These are phyloP conservation scores for Piaya cayana DNA, from an alignment of 2,113 vertebrate species.

Conservation along the genomic window DNA sequence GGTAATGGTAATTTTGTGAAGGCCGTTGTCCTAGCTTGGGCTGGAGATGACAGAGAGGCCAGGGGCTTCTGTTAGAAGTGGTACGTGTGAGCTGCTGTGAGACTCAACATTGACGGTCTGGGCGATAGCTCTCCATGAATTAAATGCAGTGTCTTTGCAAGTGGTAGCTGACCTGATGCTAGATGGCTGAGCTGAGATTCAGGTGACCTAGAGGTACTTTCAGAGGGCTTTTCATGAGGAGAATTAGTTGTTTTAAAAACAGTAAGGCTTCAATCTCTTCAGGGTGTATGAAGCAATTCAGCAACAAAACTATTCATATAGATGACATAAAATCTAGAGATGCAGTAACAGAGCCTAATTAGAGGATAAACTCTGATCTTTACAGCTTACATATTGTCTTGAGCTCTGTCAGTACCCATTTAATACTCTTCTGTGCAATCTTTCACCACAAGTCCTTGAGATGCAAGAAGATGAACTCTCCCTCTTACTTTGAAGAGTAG, in stretches of 20 bases:
- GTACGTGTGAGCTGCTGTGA: not conserved
- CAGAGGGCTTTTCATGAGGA: not conserved
- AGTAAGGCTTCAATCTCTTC: not conserved
- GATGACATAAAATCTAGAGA: not conserved
- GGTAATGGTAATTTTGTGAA: not conserved
- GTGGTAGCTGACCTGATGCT: not conserved
- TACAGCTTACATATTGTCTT: not conserved
- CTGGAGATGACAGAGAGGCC: not conserved
- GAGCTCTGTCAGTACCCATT: not conserved
- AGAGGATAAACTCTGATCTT: not conserved
- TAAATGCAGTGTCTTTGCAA: not conserved
- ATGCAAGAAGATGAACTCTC: not conserved
- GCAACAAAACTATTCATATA: not conserved
- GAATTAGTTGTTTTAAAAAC: not conserved
- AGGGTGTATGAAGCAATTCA: not conserved
- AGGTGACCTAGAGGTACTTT: not conserved
- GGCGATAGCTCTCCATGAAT: not conserved
- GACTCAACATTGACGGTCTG: rapidly evolving
- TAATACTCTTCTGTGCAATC: not conserved
- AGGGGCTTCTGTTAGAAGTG: not conserved
- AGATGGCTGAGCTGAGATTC: not conserved
- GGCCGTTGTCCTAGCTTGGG: not conserved
- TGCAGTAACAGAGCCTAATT: not conserved
- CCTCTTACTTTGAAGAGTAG: not conserved
- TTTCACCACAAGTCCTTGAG: not conserved